Evolutionary conservation across 2,888 invertebrate genomes (phyloP).

Genomic region (Malthinus seriepunctatus): DNA sequence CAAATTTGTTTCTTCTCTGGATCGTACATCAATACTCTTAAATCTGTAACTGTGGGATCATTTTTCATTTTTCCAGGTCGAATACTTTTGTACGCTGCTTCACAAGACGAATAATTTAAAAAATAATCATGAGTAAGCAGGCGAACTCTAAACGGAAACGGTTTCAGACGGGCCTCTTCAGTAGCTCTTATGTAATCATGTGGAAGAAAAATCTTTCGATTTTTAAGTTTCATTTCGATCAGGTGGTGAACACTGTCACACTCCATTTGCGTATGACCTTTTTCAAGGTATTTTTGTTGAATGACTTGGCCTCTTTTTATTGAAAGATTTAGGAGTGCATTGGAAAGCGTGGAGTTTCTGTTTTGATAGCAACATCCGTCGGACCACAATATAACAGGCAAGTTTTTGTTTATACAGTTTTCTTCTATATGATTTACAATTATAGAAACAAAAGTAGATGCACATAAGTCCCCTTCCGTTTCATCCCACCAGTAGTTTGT

Average conservation of each 20-base stretch:
- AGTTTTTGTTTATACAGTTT: not conserved
- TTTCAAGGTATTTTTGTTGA: not conserved
- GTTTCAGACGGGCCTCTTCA: conserved; percentile 6
- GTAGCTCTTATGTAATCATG: conserved; percentile 6
- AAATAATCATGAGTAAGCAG: not conserved
- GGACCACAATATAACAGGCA: not conserved
- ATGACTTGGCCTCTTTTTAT: not conserved
- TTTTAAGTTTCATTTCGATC: not conserved
- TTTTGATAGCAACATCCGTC: not conserved
- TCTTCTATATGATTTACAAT: not conserved
- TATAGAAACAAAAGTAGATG: not conserved
- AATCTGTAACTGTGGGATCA: too few species aligned
- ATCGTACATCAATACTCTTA: too few species aligned
- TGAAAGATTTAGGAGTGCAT: not conserved
- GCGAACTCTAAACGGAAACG: not conserved
- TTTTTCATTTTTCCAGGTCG: too few species aligned
- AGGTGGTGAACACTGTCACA: not conserved
- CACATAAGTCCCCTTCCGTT: not conserved
- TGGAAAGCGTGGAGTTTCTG: not conserved
- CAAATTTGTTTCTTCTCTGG: too few species aligned
- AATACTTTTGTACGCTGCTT: too few species aligned
- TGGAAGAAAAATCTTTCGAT: not conserved
- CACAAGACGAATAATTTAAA: too few species aligned
- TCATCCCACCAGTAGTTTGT: not conserved
- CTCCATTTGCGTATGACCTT: not conserved